Percentiles rank a stretch among this genome's conserved stretches.
These are phyloP conservation scores for Xiphorhynchus erythropygius DNA, from an alignment of 2,797 vertebrate species.

Conservation along the genomic window DNA sequence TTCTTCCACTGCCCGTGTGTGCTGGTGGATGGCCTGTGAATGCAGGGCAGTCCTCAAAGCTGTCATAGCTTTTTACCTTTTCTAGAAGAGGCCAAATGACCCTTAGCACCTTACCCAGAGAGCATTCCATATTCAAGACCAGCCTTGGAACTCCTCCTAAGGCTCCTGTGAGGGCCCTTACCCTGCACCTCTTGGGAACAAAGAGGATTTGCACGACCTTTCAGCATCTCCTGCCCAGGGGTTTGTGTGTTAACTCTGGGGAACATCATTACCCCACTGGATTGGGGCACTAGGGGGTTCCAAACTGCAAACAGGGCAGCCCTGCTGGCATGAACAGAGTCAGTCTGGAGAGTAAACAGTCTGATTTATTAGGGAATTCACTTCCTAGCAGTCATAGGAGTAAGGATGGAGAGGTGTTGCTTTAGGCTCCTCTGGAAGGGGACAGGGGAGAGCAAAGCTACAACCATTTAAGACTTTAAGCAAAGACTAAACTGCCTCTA, in stretches of 20 bases:
- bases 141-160: neutral
- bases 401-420: neutral
- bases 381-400: neutral
- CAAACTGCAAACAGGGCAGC: neutral
- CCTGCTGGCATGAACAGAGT: neutral
- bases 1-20: neutral
- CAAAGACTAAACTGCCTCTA: neutral
- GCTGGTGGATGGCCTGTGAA: neutral
- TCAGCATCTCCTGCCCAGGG: neutral
- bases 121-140: neutral
- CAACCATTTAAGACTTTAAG: neutral
- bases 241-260: neutral
- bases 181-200: rapidly evolving
- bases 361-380: neutral
- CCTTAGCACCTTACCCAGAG: rapidly evolving
- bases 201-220: neutral
- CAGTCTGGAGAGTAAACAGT: neutral
- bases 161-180: neutral
- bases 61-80: neutral
- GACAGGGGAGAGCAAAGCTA: neutral
- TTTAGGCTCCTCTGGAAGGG: neutral
- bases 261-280: neutral
- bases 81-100: neutral
- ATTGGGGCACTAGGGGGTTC: neutral
- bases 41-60: neutral